These are phyloP conservation scores for Urocolius indicus DNA, from an alignment of 2,113 vertebrate genomes.

Conservation along the genomic window DNA sequence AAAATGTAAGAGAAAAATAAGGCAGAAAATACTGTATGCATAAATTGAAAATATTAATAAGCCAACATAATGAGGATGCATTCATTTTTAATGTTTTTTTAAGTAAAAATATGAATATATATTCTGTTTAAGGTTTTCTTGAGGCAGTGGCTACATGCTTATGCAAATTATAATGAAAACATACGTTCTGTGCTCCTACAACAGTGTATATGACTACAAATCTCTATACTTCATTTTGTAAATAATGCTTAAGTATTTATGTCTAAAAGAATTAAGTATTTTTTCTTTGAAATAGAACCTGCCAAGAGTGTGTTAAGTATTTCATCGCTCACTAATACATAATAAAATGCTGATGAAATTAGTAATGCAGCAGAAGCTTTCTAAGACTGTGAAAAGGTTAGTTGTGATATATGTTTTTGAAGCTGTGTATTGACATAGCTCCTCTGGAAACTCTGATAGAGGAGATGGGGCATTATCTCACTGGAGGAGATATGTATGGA, in stretches of 20 bases:
- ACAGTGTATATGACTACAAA: background rate
- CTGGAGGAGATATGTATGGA: background rate
- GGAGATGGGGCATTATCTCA: background rate
- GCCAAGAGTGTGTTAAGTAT: background rate
- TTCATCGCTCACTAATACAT: background rate
- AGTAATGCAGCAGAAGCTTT: background rate
- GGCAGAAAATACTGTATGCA: background rate
- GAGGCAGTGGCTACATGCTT: background rate
- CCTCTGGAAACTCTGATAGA: background rate
- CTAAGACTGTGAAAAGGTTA: background rate
- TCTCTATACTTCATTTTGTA: background rate
- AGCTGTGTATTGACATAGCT: background rate
- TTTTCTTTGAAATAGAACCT: constrained; percentile 15
- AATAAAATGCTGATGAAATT: background rate
- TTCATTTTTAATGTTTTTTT: constrained; percentile 71
- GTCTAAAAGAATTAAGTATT: background rate
- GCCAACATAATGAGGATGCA: constrained; percentile 9
- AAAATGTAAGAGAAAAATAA: constrained; percentile 46
- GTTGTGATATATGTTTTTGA: background rate
- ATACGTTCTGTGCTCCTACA: background rate
- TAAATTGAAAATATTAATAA: constrained; percentile 67
- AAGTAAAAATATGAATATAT: constrained; percentile 73
- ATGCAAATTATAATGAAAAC: constrained; percentile 32
- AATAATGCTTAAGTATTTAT: constrained; percentile 40
- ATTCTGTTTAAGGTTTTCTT: constrained; percentile 47